These are phyloP conservation scores for Yasuhikotakia modesta DNA, from an alignment of 2,797 vertebrate species.

Conservation along the genomic window DNA sequence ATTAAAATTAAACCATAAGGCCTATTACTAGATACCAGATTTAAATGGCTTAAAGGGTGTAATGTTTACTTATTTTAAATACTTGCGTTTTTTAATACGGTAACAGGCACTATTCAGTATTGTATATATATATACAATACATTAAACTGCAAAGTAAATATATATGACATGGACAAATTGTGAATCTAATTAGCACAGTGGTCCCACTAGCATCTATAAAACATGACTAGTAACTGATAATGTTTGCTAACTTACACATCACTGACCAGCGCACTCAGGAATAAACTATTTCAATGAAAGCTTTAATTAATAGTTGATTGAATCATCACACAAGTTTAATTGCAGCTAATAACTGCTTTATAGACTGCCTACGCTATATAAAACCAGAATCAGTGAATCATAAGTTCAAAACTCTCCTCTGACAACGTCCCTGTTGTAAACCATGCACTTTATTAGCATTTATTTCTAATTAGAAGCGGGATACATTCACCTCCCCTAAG, in stretches of 20 bases:
- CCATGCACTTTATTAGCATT: neutral
- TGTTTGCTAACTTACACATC: neutral
- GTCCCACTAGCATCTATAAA: neutral
- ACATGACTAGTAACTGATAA: neutral
- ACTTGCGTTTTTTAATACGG: too few species aligned
- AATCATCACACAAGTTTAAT: constrained; percentile 5
- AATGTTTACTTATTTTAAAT: too few species aligned
- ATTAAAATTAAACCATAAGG: neutral
- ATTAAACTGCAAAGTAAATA: too few species aligned
- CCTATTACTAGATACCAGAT: too few species aligned
- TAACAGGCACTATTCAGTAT: too few species aligned
- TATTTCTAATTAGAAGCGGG: too few species aligned
- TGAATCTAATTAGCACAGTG: neutral
- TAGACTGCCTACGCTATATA: neutral
- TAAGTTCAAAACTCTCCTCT: constrained; percentile 19
- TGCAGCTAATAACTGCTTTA: constrained; percentile 32
- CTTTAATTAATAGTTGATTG: constrained; percentile 2
- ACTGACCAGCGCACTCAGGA: neutral
- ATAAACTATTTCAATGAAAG: neutral
- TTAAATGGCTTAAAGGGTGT: too few species aligned
- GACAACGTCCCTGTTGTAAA: constrained; percentile 37
- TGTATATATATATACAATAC: too few species aligned
- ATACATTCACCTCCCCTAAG: too few species aligned
- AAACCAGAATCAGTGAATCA: constrained; percentile 14
- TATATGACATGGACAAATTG: too few species aligned